These are phyloP conservation scores for Plagodis dolabraria DNA, from an alignment of 2,888 invertebrate genomes.

Conservation along the genomic window DNA sequence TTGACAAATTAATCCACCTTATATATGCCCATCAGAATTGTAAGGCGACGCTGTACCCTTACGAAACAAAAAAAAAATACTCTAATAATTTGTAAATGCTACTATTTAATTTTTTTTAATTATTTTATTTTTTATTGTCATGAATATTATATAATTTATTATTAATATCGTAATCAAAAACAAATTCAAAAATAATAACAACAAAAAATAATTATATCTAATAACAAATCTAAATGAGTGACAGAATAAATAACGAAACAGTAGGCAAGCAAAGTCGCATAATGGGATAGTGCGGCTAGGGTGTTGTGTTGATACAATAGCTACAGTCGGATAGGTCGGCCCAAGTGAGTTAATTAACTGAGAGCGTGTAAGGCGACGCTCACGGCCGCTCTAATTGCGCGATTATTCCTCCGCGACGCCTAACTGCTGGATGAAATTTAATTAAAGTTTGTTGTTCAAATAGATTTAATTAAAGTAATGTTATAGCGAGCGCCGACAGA, in stretches of 20 bases:
- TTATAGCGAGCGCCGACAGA: conserved; percentile 78
- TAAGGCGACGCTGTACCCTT: too few relatives aligned
- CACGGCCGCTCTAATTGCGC: conserved; percentile 84
- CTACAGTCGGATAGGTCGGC: conserved; percentile 64
- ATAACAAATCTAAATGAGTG: conserved; percentile 9
- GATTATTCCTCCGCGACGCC: conserved; percentile 85
- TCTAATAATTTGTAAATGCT: too few relatives aligned
- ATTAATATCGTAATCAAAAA: too few relatives aligned
- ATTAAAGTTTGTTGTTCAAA: conserved; percentile 86
- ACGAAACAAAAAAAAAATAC: too few relatives aligned
- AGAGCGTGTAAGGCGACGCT: conserved; percentile 84
- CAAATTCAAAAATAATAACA: too few relatives aligned
- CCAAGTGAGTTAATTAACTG: conserved; percentile 84
- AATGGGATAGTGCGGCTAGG: conserved; percentile 22
- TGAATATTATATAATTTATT: too few relatives aligned
- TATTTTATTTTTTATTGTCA: too few relatives aligned
- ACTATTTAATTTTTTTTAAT: too few relatives aligned
- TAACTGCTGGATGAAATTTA: conserved; percentile 86
- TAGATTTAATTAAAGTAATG: conserved; percentile 87
- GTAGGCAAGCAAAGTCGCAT: conserved; percentile 22
- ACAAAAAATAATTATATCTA: conserved; percentile 6
- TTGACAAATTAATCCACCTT: too few relatives aligned
- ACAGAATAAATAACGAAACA: conserved; percentile 2
- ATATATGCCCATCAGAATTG: too few relatives aligned
- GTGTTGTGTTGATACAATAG: conserved; percentile 53